These are phyloP conservation scores for Euglossa dilemma DNA, from an alignment of 1,140 invertebrate genomes.

Conservation along the genomic window DNA sequence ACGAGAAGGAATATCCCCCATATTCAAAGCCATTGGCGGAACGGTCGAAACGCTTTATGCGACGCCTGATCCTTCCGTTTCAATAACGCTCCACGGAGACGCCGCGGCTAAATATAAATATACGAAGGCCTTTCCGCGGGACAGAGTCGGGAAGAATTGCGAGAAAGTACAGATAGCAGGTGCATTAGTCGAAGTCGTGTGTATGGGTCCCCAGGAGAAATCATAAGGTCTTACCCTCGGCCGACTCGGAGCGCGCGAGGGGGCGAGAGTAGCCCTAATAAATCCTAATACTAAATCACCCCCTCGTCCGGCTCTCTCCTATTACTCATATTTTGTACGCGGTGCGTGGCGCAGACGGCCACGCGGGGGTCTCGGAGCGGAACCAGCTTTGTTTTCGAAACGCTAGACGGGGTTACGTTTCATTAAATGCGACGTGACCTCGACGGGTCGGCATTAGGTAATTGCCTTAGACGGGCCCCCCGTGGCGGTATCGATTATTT, in stretches of 20 bases:
- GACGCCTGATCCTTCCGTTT: background rate
- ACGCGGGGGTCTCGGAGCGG: constrained; percentile 3
- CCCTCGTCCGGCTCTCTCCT: constrained; percentile 48
- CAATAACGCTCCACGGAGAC: constrained; percentile 14
- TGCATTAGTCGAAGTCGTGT: constrained; percentile 78
- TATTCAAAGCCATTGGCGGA: background rate
- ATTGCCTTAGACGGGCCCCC: constrained; percentile 45
- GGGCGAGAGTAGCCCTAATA: constrained; percentile 76
- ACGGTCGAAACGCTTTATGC: background rate
- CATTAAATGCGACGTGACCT: constrained; percentile 59
- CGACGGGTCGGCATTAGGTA: constrained; percentile 49
- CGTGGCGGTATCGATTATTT: constrained; percentile 43
- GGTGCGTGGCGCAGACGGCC: constrained; percentile 52
- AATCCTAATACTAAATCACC: constrained; percentile 81
- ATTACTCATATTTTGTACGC: constrained; percentile 78
- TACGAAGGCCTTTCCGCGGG: constrained; percentile 14
- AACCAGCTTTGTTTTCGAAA: constrained; percentile 64
- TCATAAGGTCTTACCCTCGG: constrained; percentile 79
- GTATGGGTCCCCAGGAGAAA: constrained; percentile 78
- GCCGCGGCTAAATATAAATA: constrained; percentile 31
- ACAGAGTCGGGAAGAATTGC: background rate
- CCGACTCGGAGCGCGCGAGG: constrained; percentile 54
- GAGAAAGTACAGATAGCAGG: constrained; percentile 73
- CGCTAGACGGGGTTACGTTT: constrained; percentile 56
- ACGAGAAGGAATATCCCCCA: background rate